These are phyloP conservation scores for Cossypha polioptera DNA, from an alignment of 2,797 vertebrate species.

Conservation along the genomic window DNA sequence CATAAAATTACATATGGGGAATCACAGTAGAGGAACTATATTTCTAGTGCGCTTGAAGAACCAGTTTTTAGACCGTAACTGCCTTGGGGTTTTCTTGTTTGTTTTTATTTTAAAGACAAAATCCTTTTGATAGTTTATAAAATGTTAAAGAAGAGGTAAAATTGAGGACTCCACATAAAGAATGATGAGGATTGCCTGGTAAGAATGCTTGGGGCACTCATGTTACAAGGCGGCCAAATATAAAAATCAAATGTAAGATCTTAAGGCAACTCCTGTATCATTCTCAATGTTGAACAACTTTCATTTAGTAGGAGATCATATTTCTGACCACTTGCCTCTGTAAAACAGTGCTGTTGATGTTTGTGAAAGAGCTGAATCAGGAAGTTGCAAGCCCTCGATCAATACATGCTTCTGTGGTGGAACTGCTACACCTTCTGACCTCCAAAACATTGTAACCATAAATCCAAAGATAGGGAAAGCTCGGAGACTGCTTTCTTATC, in stretches of 20 bases:
- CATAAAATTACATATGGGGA: neutral
- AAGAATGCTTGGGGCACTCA: neutral
- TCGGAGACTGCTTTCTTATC: neutral
- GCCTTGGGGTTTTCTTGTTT: neutral
- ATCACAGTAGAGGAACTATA: accelerated
- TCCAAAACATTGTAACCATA: neutral
- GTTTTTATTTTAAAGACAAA: neutral
- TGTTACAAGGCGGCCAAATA: neutral
- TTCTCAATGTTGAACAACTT: neutral
- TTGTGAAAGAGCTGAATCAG: neutral
- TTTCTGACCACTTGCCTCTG: neutral
- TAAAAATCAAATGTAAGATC: neutral
- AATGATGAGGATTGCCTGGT: neutral
- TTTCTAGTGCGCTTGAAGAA: neutral
- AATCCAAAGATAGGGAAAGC: neutral
- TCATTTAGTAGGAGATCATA: neutral
- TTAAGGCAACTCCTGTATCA: neutral
- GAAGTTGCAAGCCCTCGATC: neutral
- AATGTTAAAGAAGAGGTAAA: neutral
- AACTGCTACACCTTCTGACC: neutral
- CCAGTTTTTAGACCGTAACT: neutral
- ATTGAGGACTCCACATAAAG: neutral
- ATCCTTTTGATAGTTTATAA: neutral
- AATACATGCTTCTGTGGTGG: accelerated
- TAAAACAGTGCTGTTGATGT: neutral